Percentiles rank a stretch among this genome's conserved stretches.
Evolutionary conservation across 2,113 vertebrate species (phyloP).

Genomic region (Prionailurus viverrinus): DNA sequence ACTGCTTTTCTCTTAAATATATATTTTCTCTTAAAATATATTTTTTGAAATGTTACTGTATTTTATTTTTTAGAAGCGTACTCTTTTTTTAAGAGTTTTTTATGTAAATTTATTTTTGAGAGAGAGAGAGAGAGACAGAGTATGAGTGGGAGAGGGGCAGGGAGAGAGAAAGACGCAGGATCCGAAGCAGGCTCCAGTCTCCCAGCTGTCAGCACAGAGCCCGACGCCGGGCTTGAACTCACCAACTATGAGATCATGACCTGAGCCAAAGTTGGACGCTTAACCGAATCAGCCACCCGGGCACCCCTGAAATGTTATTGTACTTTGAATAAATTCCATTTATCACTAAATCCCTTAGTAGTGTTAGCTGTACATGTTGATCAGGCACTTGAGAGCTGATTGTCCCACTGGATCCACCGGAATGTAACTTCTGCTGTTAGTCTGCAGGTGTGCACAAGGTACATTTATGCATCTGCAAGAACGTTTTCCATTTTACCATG

Average conservation of each 20-base stretch:
- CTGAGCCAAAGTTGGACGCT: too few relatives aligned
- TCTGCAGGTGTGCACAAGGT: conserved; percentile 9
- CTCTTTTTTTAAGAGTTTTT: too few relatives aligned
- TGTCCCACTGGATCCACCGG: neutral
- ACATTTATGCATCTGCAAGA: neutral
- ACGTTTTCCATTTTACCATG: neutral
- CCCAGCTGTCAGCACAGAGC: too few relatives aligned
- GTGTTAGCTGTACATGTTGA: conserved; percentile 34
- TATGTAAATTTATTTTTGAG: too few relatives aligned
- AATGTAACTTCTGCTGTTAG: conserved; percentile 61
- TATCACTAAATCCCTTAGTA: neutral
- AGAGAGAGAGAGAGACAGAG: too few relatives aligned
- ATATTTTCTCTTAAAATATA: neutral
- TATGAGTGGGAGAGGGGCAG: too few relatives aligned
- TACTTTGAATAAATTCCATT: conserved; percentile 41
- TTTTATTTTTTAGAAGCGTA: neutral
- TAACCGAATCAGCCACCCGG: too few relatives aligned
- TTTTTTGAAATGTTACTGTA: neutral
- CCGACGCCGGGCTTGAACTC: too few relatives aligned
- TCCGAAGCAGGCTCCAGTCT: too few relatives aligned
- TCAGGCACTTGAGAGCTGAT: neutral
- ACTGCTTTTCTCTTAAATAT: neutral
- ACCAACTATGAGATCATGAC: too few relatives aligned
- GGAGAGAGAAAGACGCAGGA: too few relatives aligned
- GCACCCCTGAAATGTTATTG: neutral